A percentile compares a stretch with the other conserved stretches of the same genome.
phyloP scores from a whole-genome alignment of 2,888 invertebrate species.

The Deroplatys truncata region DNA sequence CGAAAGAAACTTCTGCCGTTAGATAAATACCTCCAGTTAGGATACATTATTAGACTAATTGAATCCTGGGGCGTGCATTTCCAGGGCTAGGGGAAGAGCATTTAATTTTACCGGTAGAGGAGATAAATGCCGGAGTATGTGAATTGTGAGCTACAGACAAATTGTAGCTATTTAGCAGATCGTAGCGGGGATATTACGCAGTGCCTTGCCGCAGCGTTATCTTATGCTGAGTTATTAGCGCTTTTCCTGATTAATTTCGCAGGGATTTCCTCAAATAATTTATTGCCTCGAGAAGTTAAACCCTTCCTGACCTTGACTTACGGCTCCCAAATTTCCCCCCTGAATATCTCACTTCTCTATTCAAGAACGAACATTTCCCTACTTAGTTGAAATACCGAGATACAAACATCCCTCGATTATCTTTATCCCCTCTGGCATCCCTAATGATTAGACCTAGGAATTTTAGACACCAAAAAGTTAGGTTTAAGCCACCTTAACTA shows the following conservation, averaged over 20 bases:
- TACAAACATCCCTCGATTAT: too few species aligned
- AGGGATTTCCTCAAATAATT: neutral
- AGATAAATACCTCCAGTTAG: neutral
- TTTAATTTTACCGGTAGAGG: neutral
- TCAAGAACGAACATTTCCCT: too few species aligned
- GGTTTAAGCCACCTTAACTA: too few species aligned
- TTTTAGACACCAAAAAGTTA: too few species aligned
- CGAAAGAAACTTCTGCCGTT: neutral
- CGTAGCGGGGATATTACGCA: neutral
- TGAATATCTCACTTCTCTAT: too few species aligned
- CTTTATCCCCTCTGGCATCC: too few species aligned
- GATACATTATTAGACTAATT: neutral
- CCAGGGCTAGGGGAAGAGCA: neutral
- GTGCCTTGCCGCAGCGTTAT: neutral
- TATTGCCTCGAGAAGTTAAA: neutral
- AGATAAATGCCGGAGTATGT: neutral
- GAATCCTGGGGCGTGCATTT: neutral
- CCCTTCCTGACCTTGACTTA: neutral
- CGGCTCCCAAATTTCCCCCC: neutral
- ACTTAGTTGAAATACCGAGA: too few species aligned
- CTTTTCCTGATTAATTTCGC: neutral
- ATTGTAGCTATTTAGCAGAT: conserved; percentile 20
- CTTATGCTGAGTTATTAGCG: neutral
- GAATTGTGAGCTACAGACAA: neutral
- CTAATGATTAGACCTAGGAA: too few species aligned